Evolutionary conservation across 2,113 vertebrate species (phyloP).

Genomic region (Aix galericulata): DNA sequence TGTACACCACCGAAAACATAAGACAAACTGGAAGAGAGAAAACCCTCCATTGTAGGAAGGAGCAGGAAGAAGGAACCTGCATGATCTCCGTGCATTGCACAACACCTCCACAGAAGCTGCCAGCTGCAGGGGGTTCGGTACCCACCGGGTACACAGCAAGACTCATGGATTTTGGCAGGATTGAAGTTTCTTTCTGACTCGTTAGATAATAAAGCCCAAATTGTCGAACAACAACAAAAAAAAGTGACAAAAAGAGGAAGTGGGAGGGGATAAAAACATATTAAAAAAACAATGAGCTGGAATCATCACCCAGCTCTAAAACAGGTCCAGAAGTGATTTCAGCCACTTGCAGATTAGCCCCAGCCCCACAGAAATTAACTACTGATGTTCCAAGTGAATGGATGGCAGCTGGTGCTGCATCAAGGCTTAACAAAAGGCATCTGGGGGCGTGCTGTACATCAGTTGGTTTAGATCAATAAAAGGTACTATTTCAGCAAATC

Average conservation of each 20-base stretch:
- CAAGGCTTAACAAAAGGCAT: neutral
- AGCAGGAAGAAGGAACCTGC: neutral
- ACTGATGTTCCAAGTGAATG: neutral
- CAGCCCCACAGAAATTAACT: neutral
- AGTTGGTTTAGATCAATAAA: neutral
- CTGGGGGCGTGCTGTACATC: neutral
- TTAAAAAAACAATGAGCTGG: neutral
- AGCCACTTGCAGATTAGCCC: neutral
- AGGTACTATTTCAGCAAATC: neutral
- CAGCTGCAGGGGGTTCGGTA: rapidly evolving
- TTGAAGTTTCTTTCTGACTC: neutral
- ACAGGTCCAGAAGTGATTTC: neutral
- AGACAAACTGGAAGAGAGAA: neutral
- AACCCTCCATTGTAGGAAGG: neutral
- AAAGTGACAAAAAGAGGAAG: neutral
- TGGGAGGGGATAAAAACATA: neutral
- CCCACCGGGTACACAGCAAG: neutral
- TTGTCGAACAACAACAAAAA: neutral
- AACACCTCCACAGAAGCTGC: neutral
- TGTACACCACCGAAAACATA: rapidly evolving
- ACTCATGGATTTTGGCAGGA: rapidly evolving
- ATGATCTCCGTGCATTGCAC: neutral
- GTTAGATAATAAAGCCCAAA: neutral
- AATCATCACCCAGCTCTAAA: neutral
- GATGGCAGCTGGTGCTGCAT: rapidly evolving